These are phyloP conservation scores for Mixornis gularis DNA, from an alignment of 2,113 vertebrate genomes.

Conservation along the genomic window DNA sequence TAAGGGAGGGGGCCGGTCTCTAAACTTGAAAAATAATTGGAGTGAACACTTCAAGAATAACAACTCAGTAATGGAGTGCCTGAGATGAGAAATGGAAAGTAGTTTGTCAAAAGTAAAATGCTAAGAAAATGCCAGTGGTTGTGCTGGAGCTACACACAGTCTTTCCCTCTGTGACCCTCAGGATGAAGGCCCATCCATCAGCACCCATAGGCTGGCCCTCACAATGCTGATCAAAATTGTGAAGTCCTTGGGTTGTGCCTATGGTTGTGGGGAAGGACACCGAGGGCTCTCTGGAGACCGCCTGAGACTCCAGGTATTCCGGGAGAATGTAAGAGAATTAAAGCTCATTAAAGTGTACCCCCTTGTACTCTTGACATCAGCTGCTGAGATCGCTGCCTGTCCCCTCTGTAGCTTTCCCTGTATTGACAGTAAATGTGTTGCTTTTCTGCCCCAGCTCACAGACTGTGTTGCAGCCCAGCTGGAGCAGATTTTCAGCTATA, in stretches of 20 bases:
- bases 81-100: neutral
- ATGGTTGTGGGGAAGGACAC: slow-evolving; percentile 98
- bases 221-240: slow-evolving; percentile 98
- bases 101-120: neutral
- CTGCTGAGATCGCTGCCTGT: slow-evolving; percentile 59
- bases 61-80: neutral
- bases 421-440: neutral
- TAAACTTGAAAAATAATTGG: neutral
- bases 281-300: slow-evolving; percentile 95
- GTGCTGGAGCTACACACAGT: neutral
- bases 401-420: slow-evolving; percentile 44
- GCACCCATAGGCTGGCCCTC: slow-evolving; percentile 89
- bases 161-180: slow-evolving; percentile 45
- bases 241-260: slow-evolving; percentile 95
- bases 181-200: slow-evolving; percentile 83
- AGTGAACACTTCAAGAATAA: neutral
- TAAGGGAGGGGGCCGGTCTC: neutral
- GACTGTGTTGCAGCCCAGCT: slow-evolving; percentile 34
- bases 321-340: slow-evolving; percentile 76
- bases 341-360: slow-evolving; percentile 65
- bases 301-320: slow-evolving; percentile 93
- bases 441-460: neutral
- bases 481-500: neutral
- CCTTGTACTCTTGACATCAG: slow-evolving; percentile 34
- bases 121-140: neutral